Conservation (phyloP, 2,797 vertebrate genomes). For the Otus scops region DNA sequence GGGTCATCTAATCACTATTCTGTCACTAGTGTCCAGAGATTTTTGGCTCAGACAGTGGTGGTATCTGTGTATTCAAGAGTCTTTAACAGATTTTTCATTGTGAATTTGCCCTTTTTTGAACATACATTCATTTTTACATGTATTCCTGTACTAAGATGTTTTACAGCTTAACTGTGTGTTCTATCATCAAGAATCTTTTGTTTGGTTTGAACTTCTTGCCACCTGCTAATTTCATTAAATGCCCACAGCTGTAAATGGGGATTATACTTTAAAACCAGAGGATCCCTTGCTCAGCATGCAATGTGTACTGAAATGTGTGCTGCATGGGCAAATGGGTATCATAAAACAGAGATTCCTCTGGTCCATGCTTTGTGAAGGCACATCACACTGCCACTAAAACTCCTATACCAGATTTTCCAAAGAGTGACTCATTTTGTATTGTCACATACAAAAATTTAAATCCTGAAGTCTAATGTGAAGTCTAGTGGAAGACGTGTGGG, state of each 20-base stretch:
- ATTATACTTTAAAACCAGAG: not conserved
- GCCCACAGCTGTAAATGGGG: not conserved
- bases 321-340: not conserved
- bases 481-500: not conserved
- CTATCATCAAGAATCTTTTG: not conserved
- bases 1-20: not conserved
- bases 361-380: not conserved
- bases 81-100: not conserved
- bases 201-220: constrained; percentile 1
- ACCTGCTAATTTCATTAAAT: constrained; percentile 24
- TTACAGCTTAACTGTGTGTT: not conserved
- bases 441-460: not conserved
- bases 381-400: not conserved
- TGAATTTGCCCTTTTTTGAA: not conserved
- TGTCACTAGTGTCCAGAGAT: not conserved
- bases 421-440: not conserved
- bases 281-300: not conserved
- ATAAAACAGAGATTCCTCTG: not conserved
- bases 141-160: not conserved
- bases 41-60: not conserved
- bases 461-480: not conserved
- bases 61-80: not conserved
- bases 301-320: not conserved
- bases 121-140: not conserved
- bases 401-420: not conserved